These are phyloP conservation scores for Zapornia atra DNA, from an alignment of 2,113 vertebrate species.

Conservation along the genomic window DNA sequence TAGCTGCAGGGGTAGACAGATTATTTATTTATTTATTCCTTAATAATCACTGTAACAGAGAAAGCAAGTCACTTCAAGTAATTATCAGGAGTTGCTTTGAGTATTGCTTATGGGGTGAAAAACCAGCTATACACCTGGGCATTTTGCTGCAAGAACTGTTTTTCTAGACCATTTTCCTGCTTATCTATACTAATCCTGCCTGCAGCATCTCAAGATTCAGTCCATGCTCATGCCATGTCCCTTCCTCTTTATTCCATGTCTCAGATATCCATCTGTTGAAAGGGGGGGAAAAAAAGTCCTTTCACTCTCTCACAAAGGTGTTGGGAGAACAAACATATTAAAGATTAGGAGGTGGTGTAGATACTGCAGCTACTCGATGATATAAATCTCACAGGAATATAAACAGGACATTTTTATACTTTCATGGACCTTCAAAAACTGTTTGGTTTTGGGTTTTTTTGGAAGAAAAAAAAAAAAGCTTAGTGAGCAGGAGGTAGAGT, in stretches of 20 bases:
- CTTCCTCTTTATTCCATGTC: not conserved
- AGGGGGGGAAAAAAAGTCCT: not conserved
- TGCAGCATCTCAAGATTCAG: not conserved
- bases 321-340: not conserved
- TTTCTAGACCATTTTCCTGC: not conserved
- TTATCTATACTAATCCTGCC: not conserved
- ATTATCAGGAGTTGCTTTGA: not conserved
- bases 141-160: not conserved
- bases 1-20: not conserved
- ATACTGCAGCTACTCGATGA: not conserved
- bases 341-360: not conserved
- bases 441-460: not conserved
- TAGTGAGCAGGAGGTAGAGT: not conserved
- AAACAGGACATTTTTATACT: not conserved
- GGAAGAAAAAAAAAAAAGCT: not conserved
- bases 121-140: not conserved
- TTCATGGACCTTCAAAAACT: not conserved
- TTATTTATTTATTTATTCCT: too few relatives aligned
- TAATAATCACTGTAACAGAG: not conserved
- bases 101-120: not conserved
- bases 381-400: not conserved
- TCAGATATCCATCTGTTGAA: not conserved
- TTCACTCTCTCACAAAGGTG: not conserved
- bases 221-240: not conserved
- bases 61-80: not conserved